A percentile compares a stretch with the other conserved stretches of the same genome.
Conservation (phyloP, 2,113 vertebrate genomes). For the Trogon melanurus region DNA sequence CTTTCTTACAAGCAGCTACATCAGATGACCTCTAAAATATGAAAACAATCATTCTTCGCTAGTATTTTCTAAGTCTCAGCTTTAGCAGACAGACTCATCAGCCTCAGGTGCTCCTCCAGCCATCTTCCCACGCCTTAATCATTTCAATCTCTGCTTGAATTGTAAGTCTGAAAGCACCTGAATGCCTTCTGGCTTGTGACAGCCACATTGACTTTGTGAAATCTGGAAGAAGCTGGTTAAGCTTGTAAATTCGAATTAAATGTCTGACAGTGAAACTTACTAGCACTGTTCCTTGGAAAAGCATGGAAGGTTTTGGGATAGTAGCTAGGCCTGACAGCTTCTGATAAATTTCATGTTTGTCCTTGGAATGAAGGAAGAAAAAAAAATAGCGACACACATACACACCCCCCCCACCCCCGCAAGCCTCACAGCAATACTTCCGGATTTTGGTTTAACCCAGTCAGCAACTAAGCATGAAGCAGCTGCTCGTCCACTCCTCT, state of each 20-base stretch:
- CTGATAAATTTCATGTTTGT: not conserved
- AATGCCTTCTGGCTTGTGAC: slow-evolving; percentile 12
- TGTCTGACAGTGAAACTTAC: slow-evolving; percentile 33
- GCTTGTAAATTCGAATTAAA: slow-evolving; percentile 24
- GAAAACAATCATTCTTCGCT: slow-evolving; percentile 23
- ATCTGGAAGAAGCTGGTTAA: slow-evolving; percentile 19
- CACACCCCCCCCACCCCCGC: too few species aligned
- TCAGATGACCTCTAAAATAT: slow-evolving; percentile 40
- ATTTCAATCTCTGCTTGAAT: slow-evolving; percentile 34
- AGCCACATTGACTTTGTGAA: not conserved
- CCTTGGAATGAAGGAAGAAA: not conserved
- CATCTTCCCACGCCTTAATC: not conserved
- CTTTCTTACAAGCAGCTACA: not conserved
- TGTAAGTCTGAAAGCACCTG: slow-evolving; percentile 4
- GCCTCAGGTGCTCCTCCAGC: not conserved
- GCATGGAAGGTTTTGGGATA: not conserved
- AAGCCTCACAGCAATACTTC: not conserved
- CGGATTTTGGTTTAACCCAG: not conserved
- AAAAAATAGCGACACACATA: not conserved
- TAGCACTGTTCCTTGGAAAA: not conserved
- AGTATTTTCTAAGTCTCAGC: not conserved
- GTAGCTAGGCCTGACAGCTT: not conserved
- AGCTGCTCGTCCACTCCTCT: not conserved
- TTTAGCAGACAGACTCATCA: not conserved
- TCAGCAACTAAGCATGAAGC: not conserved